Base-by-base conservation (phyloP, 2,797 vertebrate genomes). In the Coccyzus lansbergi region DNA sequence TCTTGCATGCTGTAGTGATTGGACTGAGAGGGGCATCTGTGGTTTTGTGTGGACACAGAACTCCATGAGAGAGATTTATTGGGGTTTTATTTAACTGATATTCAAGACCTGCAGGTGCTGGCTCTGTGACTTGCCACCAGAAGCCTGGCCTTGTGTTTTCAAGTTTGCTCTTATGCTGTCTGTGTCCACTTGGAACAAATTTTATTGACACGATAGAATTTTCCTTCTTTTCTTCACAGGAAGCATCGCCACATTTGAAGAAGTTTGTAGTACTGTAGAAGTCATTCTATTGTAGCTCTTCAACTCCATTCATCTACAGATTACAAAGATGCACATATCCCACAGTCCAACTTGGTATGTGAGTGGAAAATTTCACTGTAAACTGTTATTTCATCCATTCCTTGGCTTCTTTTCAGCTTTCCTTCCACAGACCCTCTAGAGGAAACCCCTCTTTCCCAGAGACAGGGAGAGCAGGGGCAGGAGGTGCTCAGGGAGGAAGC, bases 11-110 rank as follows among this genome's bases (percentile, higher is more conserved):
- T 77, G 29, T 11, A 77, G 63, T 51, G 52, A 42, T 38, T 91
- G 90, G 31, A 87, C 36, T 0, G 1, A 76, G 59, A 91, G 33
- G 6, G 11, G 16, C 2, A 4, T 26, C 62, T 48, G 8, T 49
- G 42, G 36, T n/a, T 93, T 83, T 90, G 46, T 48, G 56, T 67
- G 89, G 87, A 82, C 70, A 89, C 75, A 86, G 60, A 78, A 74
- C 46, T 86, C 92, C 62, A 51, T 36, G 40, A 85, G 34, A 46
- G 38, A n/a, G 34, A 83, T 92, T 92, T 88, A 78, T 36, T 76
- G 59, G 49, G 44, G 28, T 15, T 94, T 94, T 94, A 89, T 93
- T 92, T 93, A 91, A 70, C 62, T 83, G 72, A 91, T 83, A 91
- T 86, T 87, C 68, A 90, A 94, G 81, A 75, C 72, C 55, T 10